Evolutionary conservation across 2,797 vertebrate genomes (phyloP), one percentile per base, ranked within the genome.

Genomic region (Neostethus bicornis): DNA sequence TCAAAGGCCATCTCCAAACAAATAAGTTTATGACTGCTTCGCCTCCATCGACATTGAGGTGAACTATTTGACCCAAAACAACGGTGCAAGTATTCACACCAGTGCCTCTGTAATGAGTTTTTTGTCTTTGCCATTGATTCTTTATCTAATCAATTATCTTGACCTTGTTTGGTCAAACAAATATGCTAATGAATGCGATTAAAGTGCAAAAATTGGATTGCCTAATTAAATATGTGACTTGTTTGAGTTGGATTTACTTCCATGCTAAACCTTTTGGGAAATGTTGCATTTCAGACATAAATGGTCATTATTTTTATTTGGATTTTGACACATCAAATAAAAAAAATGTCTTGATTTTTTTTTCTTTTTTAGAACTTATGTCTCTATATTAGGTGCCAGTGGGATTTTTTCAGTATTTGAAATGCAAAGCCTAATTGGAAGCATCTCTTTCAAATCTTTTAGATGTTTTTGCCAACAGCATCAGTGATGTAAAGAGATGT

Each of bases 131-230:
- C 54, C 67, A 80, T 73, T 79, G 66, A 72, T 85, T 79, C 79
- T 77, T 80, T 58, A 58, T 76, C 71, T 77, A 79, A 86, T 88
- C 83, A 89, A 81, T 75, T 84, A 75, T 71, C 58, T 63, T 87
- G 89, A 91, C 89, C 88, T 90, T 91, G 82, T 87, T 80, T 88
- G 86, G 84, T 81, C 84, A 86, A 85, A 87, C 84, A 91, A 80
- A 90, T 80, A 78, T 79, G 70, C 52, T 87, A 85, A 88, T 87
- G 78, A 83, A 81, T 78, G 64, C 70, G 87, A 89, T 91, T 85
- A 85, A 83, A 83, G 32, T 9, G 25, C 16, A 62, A 53, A 75
- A 70, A 89, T 87, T 87, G 68, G 75, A 87, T 87, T 82, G 76
- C 58, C 70, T 80, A 79, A 84, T 82, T 87, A 59, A 87, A 75